Base-by-base conservation (phyloP, 1,140 invertebrate species). In the Xylocopa sonorina region DNA sequence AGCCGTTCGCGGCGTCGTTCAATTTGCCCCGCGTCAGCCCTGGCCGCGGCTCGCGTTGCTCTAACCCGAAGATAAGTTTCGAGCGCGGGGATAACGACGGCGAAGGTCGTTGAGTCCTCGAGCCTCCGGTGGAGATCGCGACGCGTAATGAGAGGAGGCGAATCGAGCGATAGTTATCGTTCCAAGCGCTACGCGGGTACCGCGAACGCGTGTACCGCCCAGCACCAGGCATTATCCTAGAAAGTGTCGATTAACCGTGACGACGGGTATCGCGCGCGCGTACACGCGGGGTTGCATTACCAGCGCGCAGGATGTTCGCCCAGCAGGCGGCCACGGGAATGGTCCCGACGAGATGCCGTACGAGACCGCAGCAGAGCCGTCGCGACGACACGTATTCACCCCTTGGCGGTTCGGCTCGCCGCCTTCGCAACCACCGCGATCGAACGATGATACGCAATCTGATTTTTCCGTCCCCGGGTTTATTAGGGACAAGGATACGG, bases 241-340 rank as follows among this genome's bases (percentile, higher is more conserved):
- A 86, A 86, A 86, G 84, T 80, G 84, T 86, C 84, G 76, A 86
- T 86, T 86, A 86, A 57, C 73, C 80, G 72, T 75, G 80, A 69
- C 80, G 80, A 76, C 83, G 83, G n/a, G 72, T 85, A 64, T 76
- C 77, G 55, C 72, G 66, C 55, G 66, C 34, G 67, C 51, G 34
- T 71, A 50, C 72, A 58, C 55, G 66, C 34, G 67, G 58, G 34
- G 77, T 78, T 64, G 18, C 78, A 67, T 80, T 84, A 76, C 64
- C 69, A 48, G 55, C 43, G 5, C 41, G 76, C 67, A 29, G 51
- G 66, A 80, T 74, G 69, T 80, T 84, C 64, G 5, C 63, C 66
- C 66, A 72, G 73, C 78, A 55, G 82, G 78, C 53, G 82, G 68
- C 53, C 46, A 55, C n/a, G 72, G 38, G 67, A 80, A 80, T 62